Evolutionary conservation across 1,140 invertebrate species (phyloP).

Genomic region (Piezodorus guildinii): DNA sequence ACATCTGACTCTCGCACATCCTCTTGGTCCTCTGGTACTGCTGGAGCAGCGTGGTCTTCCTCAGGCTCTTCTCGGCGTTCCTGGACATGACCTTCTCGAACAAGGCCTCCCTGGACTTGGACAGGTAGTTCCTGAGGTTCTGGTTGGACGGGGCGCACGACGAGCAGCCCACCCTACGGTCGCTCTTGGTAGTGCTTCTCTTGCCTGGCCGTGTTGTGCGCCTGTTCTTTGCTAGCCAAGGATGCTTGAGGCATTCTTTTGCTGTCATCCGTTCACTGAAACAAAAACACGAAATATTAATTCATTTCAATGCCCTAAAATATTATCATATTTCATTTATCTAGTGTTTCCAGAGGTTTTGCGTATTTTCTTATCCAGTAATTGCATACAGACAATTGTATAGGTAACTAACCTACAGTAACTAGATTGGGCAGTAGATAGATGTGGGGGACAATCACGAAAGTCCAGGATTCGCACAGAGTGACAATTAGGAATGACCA

Average conservation of each 20-base stretch:
- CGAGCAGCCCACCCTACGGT: constrained; percentile 34
- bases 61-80: constrained; percentile 33
- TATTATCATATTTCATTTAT: too few species aligned
- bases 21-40: constrained; percentile 32
- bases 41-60: constrained; percentile 37
- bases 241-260: constrained; percentile 48
- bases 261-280: constrained; percentile 47
- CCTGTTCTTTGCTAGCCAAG: constrained; percentile 40
- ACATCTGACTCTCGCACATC: constrained; percentile 43
- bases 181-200: not conserved
- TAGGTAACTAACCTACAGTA: too few species aligned
- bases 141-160: constrained; percentile 26
- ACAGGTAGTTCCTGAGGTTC: constrained; percentile 39
- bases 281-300: constrained; percentile 28
- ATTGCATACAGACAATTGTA: too few species aligned
- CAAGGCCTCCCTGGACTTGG: constrained; percentile 45
- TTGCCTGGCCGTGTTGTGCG: not conserved
- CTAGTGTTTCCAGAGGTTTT: too few species aligned
- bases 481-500: too few species aligned
- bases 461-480: too few species aligned
- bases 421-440: too few species aligned
- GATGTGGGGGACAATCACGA: too few species aligned
- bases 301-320: not conserved
- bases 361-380: too few species aligned
- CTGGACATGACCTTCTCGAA: constrained; percentile 42